These are phyloP conservation scores for Periophthalmodon schlosseri DNA, from an alignment of 2,113 vertebrate genomes.

Conservation along the genomic window DNA sequence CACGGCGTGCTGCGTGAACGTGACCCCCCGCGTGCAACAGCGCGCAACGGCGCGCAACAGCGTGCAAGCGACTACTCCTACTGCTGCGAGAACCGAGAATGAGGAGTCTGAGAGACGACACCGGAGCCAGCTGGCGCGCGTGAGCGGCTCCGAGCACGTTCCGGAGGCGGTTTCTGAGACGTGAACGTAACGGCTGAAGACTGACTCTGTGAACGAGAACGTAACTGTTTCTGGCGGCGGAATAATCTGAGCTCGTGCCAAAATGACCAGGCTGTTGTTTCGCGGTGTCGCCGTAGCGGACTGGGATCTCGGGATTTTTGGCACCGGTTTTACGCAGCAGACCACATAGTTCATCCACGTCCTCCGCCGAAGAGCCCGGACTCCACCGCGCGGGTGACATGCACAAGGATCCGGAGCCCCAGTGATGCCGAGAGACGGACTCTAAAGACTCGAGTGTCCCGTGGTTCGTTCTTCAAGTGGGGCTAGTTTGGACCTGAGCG, in stretches of 20 bases:
- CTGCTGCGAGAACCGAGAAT: slow-evolving; percentile 19
- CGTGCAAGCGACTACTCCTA: slow-evolving; percentile 20
- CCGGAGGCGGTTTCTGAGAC: slow-evolving; percentile 16
- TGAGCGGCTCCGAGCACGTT: slow-evolving; percentile 36
- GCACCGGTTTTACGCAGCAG: slow-evolving; percentile 74
- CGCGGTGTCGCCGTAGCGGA: slow-evolving; percentile 52
- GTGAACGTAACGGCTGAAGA: slow-evolving; percentile 20
- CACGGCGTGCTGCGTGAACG: slow-evolving; percentile 25
- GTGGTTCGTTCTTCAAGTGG: slow-evolving; percentile 44
- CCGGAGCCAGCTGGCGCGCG: slow-evolving; percentile 50
- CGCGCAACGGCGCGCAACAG: slow-evolving; percentile 38
- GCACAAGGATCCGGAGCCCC: slow-evolving; percentile 43
- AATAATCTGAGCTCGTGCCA: slow-evolving; percentile 33
- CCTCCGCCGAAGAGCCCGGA: slow-evolving; percentile 11
- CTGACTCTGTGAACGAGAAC: slow-evolving; percentile 25
- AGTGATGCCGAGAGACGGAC: slow-evolving; percentile 45
- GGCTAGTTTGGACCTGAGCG: slow-evolving; percentile 68
- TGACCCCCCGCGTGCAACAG: slow-evolving; percentile 13
- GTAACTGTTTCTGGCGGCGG: slow-evolving; percentile 19
- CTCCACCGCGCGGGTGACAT: slow-evolving; percentile 17
- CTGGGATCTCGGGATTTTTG: slow-evolving; percentile 66
- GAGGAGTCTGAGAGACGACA: slow-evolving; percentile 37
- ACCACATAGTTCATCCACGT: slow-evolving; percentile 66
- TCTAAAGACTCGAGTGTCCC: slow-evolving; percentile 6
- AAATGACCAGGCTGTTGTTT: slow-evolving; percentile 65